These are phyloP conservation scores for Trididemnum miniatum DNA, from an alignment of 23 tunicate species.

Conservation along the genomic window DNA sequence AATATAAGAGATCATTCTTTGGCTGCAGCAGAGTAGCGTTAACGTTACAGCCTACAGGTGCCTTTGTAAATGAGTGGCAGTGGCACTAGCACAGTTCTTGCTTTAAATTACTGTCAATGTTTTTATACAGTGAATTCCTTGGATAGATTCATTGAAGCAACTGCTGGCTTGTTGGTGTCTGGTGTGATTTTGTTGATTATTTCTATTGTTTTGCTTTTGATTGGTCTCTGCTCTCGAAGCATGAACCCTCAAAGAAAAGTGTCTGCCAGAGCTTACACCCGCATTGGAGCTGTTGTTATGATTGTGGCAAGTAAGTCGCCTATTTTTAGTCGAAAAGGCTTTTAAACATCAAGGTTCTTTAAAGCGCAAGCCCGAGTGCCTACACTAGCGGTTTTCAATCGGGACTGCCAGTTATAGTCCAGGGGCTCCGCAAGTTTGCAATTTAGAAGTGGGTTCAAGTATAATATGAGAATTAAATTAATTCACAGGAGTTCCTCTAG, in stretches of 20 bases:
- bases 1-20: too few species aligned
- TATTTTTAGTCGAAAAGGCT: too few species aligned
- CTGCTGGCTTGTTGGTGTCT: neutral
- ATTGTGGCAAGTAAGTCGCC: slow-evolving; percentile 8
- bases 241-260: slow-evolving; percentile 7
- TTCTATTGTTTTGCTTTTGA: neutral
- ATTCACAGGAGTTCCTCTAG: too few species aligned
- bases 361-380: neutral
- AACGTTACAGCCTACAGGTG: too few species aligned
- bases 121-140: neutral
- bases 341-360: too few species aligned
- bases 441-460: too few species aligned
- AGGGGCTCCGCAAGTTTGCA: too few species aligned
- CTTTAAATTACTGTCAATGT: neutral
- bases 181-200: neutral
- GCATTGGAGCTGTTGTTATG: slow-evolving; percentile 1
- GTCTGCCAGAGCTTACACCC: neutral
- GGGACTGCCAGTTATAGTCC: neutral
- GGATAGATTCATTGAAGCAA: neutral
- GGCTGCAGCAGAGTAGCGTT: too few species aligned
- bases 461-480: too few species aligned
- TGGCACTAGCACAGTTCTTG: too few species aligned
- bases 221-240: neutral
- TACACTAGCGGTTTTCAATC: neutral
- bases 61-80: too few species aligned